Conservation (phyloP, 2,888 invertebrate species). For the Mechanitis messenoides region DNA sequence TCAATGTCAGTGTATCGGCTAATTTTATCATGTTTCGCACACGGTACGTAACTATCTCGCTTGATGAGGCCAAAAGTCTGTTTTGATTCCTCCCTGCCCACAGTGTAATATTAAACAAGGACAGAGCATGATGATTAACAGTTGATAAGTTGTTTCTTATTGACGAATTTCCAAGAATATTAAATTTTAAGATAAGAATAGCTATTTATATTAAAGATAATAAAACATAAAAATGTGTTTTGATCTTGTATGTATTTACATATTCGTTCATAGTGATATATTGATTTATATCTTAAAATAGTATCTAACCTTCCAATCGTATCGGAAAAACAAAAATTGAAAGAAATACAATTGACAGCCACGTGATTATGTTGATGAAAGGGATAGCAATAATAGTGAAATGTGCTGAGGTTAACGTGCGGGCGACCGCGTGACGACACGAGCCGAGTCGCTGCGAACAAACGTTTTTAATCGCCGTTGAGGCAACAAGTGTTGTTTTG, state of each 20-base stretch:
- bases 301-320: too few relatives aligned
- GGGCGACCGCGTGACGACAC: slow-evolving; percentile 32
- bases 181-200: slow-evolving; percentile 2
- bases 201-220: slow-evolving; percentile 17
- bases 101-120: slow-evolving; percentile 34
- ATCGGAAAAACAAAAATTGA: too few relatives aligned
- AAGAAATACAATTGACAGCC: too few relatives aligned
- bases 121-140: slow-evolving; percentile 17
- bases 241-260: slow-evolving; percentile 7
- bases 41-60: slow-evolving; percentile 65
- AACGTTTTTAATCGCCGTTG: slow-evolving; percentile 68
- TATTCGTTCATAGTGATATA: slow-evolving; percentile 1
- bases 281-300: too few relatives aligned
- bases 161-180: slow-evolving; percentile 13
- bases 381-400: not conserved
- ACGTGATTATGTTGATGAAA: too few relatives aligned
- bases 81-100: slow-evolving; percentile 60
- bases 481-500: slow-evolving; percentile 74
- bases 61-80: slow-evolving; percentile 69
- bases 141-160: slow-evolving; percentile 13
- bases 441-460: slow-evolving; percentile 36
- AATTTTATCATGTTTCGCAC: slow-evolving; percentile 71
- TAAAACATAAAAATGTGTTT: slow-evolving; percentile 14
- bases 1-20: slow-evolving; percentile 75
- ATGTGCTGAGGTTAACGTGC: slow-evolving; percentile 45